Percentiles rank a stretch among this genome's conserved stretches.
Conservation (phyloP, 2,888 invertebrate species). For the Shargacucullia verbasci region DNA sequence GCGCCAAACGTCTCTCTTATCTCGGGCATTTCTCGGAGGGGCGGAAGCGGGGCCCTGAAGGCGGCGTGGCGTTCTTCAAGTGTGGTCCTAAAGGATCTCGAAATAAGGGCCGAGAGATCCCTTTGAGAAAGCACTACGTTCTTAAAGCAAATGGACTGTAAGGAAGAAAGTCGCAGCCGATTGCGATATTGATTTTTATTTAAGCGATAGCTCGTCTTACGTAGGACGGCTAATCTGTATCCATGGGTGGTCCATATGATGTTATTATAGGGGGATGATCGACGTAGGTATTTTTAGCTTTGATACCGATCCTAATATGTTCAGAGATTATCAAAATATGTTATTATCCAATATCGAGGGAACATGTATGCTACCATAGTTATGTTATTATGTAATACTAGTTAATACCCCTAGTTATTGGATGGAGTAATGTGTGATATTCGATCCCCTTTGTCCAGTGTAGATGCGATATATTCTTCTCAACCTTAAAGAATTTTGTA, state of each 20-base stretch:
- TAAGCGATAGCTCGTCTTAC: constrained; percentile 69
- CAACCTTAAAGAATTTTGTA: neutral
- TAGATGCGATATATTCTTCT: constrained; percentile 43
- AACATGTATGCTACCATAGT: constrained; percentile 11
- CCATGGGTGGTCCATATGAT: constrained; percentile 55
- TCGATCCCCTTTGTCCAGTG: constrained; percentile 39
- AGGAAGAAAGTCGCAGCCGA: constrained; percentile 82
- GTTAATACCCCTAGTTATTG: constrained; percentile 14
- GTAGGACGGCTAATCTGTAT: constrained; percentile 66
- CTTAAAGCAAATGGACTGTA: constrained; percentile 87
- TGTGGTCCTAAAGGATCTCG: constrained; percentile 86
- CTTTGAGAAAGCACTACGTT: constrained; percentile 84
- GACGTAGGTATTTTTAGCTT: constrained; percentile 7
- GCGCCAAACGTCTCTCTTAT: constrained; percentile 89
- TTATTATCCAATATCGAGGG: constrained; percentile 4
- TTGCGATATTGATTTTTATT: constrained; percentile 87
- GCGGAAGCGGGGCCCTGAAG: constrained; percentile 85
- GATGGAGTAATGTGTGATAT: constrained; percentile 10
- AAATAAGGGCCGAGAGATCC: constrained; percentile 85
- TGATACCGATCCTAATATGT: neutral
- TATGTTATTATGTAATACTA: no score
- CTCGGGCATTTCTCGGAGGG: constrained; percentile 86
- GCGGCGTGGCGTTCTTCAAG: constrained; percentile 82
- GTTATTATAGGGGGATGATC: constrained; percentile 5
- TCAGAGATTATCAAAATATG: no score